Base-by-base conservation (phyloP, 2,888 invertebrate genomes). In the Formica aserva region DNA sequence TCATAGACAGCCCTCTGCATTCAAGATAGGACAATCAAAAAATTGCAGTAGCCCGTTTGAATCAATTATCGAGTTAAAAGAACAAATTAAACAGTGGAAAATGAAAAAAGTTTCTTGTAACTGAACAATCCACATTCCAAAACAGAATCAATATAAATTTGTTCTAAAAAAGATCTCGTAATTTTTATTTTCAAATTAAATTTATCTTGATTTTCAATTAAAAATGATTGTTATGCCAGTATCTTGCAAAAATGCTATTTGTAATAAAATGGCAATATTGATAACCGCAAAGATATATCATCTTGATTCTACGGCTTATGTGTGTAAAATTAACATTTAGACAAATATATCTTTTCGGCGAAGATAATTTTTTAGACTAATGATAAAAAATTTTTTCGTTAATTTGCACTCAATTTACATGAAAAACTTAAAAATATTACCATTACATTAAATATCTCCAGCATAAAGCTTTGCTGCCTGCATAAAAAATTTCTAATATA, bases 351-450 rank as follows among this genome's bases (percentile, higher is more conserved):
- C 29, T 77, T 55, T 77, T 57, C 15, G 8, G 1, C 3, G 1
- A 57, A 57, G 29, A 52, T 76, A 38, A 72, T 41, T 69, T 5
- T 67, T 57, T 71, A 22, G 41, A 66, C 18, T 18, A 41, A 38
- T 67, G 38, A 69, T 29, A 69, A 22, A 57, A n/a, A 66, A 18
- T 57, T 69, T 18, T 29, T 41, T 38, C 13, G 29, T 35, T 29
- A 77, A 38, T 77, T 69, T 52, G 26, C 35, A 76, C 69, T 71
- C 9, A 78, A 78, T 78, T 41, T n/a, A 55, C n/a, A 48, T 35
- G 4, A 67, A 77, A 77, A 67, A 66, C 18, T 48, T n/a, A 52
- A 52, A 41, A 41, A 66, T 66, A 66, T 41, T 66, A 29, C 3
- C 6, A 13, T 18, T 18, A 18, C 67, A 55, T 67, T 18, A 69